Percentiles rank a stretch among this genome's conserved stretches.
Conservation (phyloP, 2,113 vertebrate genomes). For the Pipra filicauda region DNA sequence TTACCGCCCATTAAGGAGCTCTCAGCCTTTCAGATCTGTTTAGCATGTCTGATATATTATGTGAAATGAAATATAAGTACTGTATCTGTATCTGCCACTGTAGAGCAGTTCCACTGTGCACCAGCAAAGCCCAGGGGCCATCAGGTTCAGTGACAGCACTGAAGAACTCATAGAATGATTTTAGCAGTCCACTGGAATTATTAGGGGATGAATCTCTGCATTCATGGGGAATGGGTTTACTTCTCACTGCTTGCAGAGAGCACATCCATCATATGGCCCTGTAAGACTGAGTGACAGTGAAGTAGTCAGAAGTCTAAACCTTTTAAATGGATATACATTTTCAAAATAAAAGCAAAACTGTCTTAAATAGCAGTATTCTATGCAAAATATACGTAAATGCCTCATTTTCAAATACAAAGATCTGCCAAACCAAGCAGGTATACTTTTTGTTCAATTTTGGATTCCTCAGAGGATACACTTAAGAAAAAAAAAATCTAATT, state of each 20-base stretch:
- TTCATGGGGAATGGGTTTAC: neutral
- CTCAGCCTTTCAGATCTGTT: slow-evolving; percentile 10
- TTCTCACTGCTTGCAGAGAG: neutral
- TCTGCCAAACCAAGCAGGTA: neutral
- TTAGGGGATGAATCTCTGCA: neutral
- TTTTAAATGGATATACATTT: neutral
- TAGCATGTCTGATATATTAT: neutral
- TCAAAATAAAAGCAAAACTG: neutral
- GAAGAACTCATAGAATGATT: neutral
- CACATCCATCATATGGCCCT: neutral
- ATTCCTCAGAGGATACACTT: neutral
- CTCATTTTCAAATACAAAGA: neutral
- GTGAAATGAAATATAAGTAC: neutral
- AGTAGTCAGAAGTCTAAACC: neutral
- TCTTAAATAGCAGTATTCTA: neutral
- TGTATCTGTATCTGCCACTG: neutral
- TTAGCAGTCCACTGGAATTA: neutral
- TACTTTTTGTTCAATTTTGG: neutral
- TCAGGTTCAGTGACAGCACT: neutral
- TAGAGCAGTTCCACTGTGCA: neutral
- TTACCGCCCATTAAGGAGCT: neutral
- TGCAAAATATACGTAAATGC: neutral
- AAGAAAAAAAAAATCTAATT: neutral
- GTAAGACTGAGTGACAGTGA: neutral
- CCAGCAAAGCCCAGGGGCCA: neutral